A percentile compares a stretch with the other conserved stretches of the same genome.
phyloP scores from a whole-genome alignment of 2,888 invertebrate species.

The Panzeria rudis region DNA sequence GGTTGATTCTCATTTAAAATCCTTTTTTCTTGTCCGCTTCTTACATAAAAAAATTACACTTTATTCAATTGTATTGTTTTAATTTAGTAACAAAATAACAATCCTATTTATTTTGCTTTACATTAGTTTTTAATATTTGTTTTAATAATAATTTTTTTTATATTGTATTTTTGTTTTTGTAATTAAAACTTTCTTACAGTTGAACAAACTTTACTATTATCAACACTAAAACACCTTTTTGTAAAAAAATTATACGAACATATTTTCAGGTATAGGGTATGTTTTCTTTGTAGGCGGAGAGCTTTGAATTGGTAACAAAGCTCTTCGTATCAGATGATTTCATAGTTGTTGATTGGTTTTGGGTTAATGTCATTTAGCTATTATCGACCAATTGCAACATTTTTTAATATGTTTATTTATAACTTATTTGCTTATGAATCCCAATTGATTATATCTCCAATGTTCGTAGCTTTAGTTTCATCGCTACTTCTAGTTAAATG shows the following conservation, averaged over 20 bases:
- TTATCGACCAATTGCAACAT: too few species aligned
- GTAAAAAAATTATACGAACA: not conserved
- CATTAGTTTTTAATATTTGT: conserved; percentile 36
- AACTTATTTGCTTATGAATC: too few species aligned
- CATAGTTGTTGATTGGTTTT: too few species aligned
- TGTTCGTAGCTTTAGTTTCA: too few species aligned
- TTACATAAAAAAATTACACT: too few species aligned
- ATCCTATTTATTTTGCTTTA: conserved; percentile 8
- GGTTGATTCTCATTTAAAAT: not conserved
- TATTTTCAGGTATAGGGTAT: not conserved
- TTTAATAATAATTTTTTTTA: conserved; percentile 28
- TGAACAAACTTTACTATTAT: conserved; percentile 54
- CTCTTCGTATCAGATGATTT: too few species aligned
- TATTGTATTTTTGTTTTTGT: not conserved
- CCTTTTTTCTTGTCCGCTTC: too few species aligned
- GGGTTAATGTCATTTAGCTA: too few species aligned
- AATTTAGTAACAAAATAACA: not conserved
- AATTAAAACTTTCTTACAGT: conserved; percentile 33
- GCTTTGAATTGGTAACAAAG: too few species aligned
- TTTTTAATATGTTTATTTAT: too few species aligned
- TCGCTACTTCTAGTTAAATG: too few species aligned
- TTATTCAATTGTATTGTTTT: not conserved
- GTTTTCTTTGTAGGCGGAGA: not conserved
- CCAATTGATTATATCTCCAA: too few species aligned
- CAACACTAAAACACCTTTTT: conserved; percentile 60